Conservation (phyloP, 2,888 invertebrate genomes). For the Hyposoter didymator region DNA sequence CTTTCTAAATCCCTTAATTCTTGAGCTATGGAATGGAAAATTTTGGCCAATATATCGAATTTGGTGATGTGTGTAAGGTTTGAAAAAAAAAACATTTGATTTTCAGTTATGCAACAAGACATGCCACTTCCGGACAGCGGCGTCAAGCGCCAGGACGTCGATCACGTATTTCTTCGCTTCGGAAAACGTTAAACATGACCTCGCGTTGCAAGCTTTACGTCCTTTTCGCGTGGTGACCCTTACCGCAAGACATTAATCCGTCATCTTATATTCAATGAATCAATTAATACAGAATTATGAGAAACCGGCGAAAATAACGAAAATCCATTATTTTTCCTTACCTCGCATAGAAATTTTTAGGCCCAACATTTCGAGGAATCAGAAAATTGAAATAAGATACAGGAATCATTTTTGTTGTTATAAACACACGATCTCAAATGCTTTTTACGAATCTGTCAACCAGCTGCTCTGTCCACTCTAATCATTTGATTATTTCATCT, state of each 20-base stretch:
- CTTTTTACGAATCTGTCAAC: constrained; percentile 1
- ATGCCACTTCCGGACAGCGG: constrained; percentile 87
- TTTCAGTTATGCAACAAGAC: constrained; percentile 80
- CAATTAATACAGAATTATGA: constrained; percentile 34
- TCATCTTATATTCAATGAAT: constrained; percentile 48
- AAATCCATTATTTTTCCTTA: constrained; percentile 25
- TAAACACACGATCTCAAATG: background rate
- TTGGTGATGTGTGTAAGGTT: background rate
- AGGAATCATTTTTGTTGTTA: background rate
- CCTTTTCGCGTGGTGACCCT: constrained; percentile 52
- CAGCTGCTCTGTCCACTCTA: too few species aligned
- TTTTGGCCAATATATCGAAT: background rate
- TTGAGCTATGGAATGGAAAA: background rate
- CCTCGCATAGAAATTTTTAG: background rate
- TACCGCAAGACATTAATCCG: constrained; percentile 60
- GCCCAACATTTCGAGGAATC: background rate
- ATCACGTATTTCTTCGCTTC: constrained; percentile 95
- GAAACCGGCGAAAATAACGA: constrained; percentile 26
- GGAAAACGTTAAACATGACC: constrained; percentile 88
- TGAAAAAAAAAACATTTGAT: constrained; percentile 65
- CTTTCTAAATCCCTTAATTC: too few species aligned
- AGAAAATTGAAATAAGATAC: constrained; percentile 17
- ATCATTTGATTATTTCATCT: too few species aligned
- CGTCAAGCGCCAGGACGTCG: constrained; percentile 94
- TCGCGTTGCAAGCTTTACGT: constrained; percentile 37